Evolutionary conservation across 2,113 vertebrate genomes (phyloP).

Genomic region (Dicaeum eximium): DNA sequence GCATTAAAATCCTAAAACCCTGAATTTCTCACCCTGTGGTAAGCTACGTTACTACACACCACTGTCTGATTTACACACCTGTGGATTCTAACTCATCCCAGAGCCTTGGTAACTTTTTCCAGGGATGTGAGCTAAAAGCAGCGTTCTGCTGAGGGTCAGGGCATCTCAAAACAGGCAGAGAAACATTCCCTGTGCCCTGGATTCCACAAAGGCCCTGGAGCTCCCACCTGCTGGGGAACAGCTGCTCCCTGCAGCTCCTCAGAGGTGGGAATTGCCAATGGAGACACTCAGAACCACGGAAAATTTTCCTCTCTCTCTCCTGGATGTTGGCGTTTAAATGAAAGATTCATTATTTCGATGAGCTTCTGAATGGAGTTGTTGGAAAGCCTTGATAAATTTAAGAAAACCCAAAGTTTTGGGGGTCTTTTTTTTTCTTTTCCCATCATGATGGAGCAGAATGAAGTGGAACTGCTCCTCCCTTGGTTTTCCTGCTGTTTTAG

Average conservation of each 20-base stretch:
- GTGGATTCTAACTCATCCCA: too few species aligned
- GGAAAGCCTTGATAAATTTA: not conserved
- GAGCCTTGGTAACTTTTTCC: too few species aligned
- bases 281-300: not conserved
- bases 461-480: not conserved
- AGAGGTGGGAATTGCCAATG: not conserved
- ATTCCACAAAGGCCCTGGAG: not conserved
- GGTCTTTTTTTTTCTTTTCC: not conserved
- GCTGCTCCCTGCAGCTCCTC: not conserved
- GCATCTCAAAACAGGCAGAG: too few species aligned
- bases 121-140: too few species aligned
- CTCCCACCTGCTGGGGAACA: not conserved
- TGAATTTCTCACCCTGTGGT: too few species aligned
- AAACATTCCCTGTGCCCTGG: too few species aligned
- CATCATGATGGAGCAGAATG: not conserved
- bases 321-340: not conserved
- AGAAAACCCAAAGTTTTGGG: not conserved
- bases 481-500: not conserved
- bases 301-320: not conserved
- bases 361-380: not conserved
- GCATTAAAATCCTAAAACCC: too few species aligned
- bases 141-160: too few species aligned
- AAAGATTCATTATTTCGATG: not conserved
- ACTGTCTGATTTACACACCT: too few species aligned
- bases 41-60: too few species aligned